Base-by-base conservation (phyloP, 2,888 invertebrate species). In the Andrena dorsata region DNA sequence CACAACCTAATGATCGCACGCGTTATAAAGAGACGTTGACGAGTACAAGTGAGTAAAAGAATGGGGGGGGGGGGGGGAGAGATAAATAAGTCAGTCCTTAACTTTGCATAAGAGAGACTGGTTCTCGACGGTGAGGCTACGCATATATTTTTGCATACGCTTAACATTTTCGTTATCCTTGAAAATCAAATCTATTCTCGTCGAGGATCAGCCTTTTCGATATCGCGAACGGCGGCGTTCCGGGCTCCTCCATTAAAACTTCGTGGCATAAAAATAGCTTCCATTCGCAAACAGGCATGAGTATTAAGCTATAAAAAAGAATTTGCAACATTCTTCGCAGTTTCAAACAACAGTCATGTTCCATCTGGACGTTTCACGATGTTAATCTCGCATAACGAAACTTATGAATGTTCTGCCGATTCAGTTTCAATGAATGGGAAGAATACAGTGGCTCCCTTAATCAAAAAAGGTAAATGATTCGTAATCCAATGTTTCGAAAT, bases 21-120 rank as follows among this genome's bases (percentile, higher is more conserved):
- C 51, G 53, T 53, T 60, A 60, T 51, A 77, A 68, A 66, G 23
- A 56, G 53, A 23, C 60, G 6, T 49, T 28, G 60, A 56, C 47
- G 30, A 41, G 49, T 58, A 64, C 28, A 2, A 20, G 64, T 30
- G 73, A 30, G 58, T 26, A 60, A 30, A 35, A 35, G 58, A 20
- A 10, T n/a, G n/a, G n/a, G n/a, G n/a, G 35, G 56, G 51, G 16
- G 26, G n/a, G 20, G 20, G 47, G 56, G n/a, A 47, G 63, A 77
- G 76, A 80, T 76, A 82, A 84, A 84, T 73, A 79, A 83, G 66
- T 84, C 84, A 84, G 84, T 84, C 84, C 84, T 84, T 83, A 84
- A 76, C 84, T 84, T 84, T 84, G 84, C 84, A 84, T 84, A 83
- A 84, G 84, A 76, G 81, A 76, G 84, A 84, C 84, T 80, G 84